Conservation (phyloP, 2,888 invertebrate species). For the Gari tellinella region DNA sequence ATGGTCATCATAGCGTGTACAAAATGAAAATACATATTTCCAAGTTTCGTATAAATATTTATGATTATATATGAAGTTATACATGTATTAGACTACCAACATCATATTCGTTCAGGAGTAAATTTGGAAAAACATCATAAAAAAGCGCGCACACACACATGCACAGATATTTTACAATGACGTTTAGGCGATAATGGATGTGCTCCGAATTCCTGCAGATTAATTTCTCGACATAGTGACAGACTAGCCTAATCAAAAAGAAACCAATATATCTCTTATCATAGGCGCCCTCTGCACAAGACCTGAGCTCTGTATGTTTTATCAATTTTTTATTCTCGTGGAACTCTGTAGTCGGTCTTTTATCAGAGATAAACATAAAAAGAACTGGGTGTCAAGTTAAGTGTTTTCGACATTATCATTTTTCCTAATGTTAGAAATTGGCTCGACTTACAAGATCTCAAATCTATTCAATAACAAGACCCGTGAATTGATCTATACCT, state of each 20-base stretch:
- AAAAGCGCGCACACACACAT: no score
- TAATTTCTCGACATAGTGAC: constrained; percentile 8
- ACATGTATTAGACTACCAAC: no score
- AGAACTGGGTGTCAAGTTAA: constrained; percentile 49
- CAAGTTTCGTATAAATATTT: no score
- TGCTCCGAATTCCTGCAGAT: no score
- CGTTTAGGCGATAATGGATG: no score
- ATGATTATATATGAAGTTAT: no score
- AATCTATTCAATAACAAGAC: constrained; percentile 42
- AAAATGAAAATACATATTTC: no score
- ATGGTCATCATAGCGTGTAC: no score
- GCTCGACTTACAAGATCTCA: constrained; percentile 46
- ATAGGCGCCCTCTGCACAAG: constrained; percentile 18
- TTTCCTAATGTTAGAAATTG: constrained; percentile 51
- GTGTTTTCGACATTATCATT: constrained; percentile 55
- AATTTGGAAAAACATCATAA: no score
- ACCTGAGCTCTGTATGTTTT: constrained; percentile 54
- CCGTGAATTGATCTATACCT: constrained; percentile 52
- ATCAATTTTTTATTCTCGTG: constrained; percentile 53
- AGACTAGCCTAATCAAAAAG: constrained; percentile 35
- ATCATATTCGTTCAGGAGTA: no score
- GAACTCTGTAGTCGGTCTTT: constrained; percentile 49
- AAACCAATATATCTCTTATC: constrained; percentile 44
- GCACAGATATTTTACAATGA: no score
- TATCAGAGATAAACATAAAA: constrained; percentile 51